phyloP scores from a whole-genome alignment of 2,113 vertebrate species.

The Pachypanchax playfairii region DNA sequence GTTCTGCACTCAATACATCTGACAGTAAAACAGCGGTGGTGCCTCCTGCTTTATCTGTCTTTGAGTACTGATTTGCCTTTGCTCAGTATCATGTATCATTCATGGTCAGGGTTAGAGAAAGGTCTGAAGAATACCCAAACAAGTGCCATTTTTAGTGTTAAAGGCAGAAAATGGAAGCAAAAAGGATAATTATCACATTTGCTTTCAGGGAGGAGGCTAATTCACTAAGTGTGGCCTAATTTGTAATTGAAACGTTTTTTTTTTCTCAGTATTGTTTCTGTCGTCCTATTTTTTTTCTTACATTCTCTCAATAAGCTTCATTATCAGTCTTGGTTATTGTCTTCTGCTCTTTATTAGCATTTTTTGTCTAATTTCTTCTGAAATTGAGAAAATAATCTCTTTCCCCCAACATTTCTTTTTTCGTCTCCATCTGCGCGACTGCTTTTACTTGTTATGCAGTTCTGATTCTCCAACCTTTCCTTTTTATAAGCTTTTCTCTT shows the following conservation, averaged over 20 bases:
- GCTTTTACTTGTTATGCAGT: not conserved
- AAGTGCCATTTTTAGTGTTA: not conserved
- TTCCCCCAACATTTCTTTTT: constrained; percentile 3
- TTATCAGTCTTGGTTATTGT: constrained; percentile 2
- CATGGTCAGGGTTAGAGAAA: not conserved
- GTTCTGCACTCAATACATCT: no score
- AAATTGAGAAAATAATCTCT: constrained; percentile 6
- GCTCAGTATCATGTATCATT: not conserved
- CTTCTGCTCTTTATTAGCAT: constrained; percentile 5
- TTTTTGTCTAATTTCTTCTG: constrained; percentile 20
- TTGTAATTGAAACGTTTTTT: constrained; percentile 17
- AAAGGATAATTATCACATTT: not conserved
- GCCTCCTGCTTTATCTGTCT: no score
- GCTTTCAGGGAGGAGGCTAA: not conserved
- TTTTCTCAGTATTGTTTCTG: constrained; percentile 26
- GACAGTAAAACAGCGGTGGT: no score
- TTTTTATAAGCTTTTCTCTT: not conserved
- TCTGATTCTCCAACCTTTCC: not conserved
- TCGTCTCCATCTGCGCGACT: not conserved
- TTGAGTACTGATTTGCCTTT: no score
- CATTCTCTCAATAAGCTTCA: constrained; percentile 9
- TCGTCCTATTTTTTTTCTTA: constrained; percentile 22
- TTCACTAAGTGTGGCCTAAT: constrained; percentile 27
- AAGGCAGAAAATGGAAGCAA: not conserved
- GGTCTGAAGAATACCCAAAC: not conserved